Evolutionary conservation across 1,140 invertebrate genomes (phyloP), one percentile per base, ranked within the genome.

Genomic region (Zaprionus ghesquierei): DNA sequence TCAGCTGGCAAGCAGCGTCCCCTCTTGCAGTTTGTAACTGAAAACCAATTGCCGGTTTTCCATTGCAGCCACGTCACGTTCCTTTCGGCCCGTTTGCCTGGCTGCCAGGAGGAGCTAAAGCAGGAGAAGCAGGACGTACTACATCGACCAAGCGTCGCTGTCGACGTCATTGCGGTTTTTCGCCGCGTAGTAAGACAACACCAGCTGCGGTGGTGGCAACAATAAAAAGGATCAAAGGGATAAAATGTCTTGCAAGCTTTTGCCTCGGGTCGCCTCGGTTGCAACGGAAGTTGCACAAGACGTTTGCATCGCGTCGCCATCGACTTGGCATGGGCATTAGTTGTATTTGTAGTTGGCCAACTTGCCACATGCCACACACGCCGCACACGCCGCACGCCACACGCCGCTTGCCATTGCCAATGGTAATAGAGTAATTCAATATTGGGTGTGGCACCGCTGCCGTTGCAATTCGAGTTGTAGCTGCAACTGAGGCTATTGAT

Each of bases 371-470:
- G 35, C 35, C n/a, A 41, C 35, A 13, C n/a, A n/a, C n/a, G 31
- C 31, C 31, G 13, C 31, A 33, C 31, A 38, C 9, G 6, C 31
- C 31, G 10, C 31, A 33, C 10, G 5, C 35, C 35, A 38, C 35
- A 38, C n/a, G 35, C 53, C 20, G 38, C 8, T 58, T 29, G 51
- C 50, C 35, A 23, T 18, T 54, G 50, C 58, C 59, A 71, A 50
- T 77, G 71, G 75, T 54, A 77, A 77, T 77, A 61, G 71, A 77
- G 71, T 78, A 75, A 75, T 78, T 75, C 76, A 75, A 78, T 78
- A 78, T 75, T 75, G 76, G 76, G 76, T 75, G 72, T 78, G 76
- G 72, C 71, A 22, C 33, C 55, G 22, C n/a, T 18, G 51, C 55
- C 56, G 33, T 33, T 35, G 35, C 61, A 65, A 65, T 71, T 60